Evolutionary conservation across 2,888 invertebrate genomes (phyloP).

Genomic region (Pterostichus madidus): DNA sequence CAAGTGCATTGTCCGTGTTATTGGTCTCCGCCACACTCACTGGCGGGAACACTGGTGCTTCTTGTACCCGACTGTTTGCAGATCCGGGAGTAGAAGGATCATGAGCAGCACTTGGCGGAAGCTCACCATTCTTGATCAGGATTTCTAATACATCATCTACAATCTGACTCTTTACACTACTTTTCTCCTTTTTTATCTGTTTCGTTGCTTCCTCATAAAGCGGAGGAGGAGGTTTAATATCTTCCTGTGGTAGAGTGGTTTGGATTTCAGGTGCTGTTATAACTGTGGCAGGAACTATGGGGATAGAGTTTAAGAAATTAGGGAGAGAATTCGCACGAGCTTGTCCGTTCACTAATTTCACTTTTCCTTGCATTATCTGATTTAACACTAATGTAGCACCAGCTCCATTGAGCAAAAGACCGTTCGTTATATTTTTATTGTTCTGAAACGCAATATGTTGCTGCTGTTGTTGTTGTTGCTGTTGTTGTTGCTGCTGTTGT

Average conservation of each 20-base stretch:
- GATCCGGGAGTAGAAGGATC: constrained; percentile 82
- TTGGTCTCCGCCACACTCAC: constrained; percentile 72
- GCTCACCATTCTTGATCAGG: constrained; percentile 94
- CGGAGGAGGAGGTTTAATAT: constrained; percentile 81
- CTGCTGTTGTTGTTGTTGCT: constrained; percentile 79
- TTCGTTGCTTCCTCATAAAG: constrained; percentile 88
- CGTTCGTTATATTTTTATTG: constrained; percentile 76
- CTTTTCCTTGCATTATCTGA: constrained; percentile 77
- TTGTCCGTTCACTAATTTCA: constrained; percentile 79
- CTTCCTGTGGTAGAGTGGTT: constrained; percentile 69
- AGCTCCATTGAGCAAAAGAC: constrained; percentile 83
- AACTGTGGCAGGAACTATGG: constrained; percentile 74
- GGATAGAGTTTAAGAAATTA: constrained; percentile 79
- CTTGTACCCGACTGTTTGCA: constrained; percentile 73
- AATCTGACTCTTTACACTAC: constrained; percentile 85
- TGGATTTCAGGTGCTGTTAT: constrained; percentile 74
- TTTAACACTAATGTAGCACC: constrained; percentile 79
- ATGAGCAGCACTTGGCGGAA: constrained; percentile 92
- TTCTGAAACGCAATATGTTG: constrained; percentile 77
- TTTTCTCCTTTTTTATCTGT: constrained; percentile 77
- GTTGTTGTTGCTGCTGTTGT: constrained; percentile 75
- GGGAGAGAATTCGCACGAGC: constrained; percentile 80
- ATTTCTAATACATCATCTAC: constrained; percentile 96
- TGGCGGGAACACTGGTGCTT: constrained; percentile 73
- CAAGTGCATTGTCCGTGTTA: constrained; percentile 76